Base-by-base conservation (phyloP, 2,797 vertebrate species). In the Sardinella longiceps region DNA sequence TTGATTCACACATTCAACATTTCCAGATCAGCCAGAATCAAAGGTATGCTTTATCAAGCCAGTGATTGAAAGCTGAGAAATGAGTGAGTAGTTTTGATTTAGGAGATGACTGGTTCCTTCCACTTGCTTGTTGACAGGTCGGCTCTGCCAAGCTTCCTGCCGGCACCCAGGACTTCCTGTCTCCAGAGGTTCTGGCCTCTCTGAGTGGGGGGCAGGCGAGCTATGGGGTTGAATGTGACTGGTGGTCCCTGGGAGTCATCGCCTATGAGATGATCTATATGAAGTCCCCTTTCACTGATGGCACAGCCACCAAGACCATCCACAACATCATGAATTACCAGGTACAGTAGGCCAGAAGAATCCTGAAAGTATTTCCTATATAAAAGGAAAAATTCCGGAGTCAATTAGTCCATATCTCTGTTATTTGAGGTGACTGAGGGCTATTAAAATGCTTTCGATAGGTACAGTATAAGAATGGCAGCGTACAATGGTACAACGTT, bases 221-320 rank as follows among this genome's bases (percentile, higher is more conserved):
- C 51, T 97, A 97, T 0, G 96, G 98, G n/a, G 90, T 92, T 0
- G 97, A 98, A 58, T 99, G 97, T 83, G 98, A 99, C 92, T 99
- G 98, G 98, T 99, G 98, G 98, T 98, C 98, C 0, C 92, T 99
- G 0, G 98, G 98, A 0, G 94, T 99, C 83, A 95, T 98, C 6
- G 97, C 97, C 0, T 99, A 98, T 86, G 97, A 99, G 90, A 99
- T 99, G 98, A 95, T 97, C 88, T 99, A 98, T 83, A 95, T 93
- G 87, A 97, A 89, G 88, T 94, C 95, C 0, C 98, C 98, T 0
- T 99, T 99, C 88, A 89, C 96, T 15, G 97, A 96, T 18, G 96
- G 95, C n/a, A 98, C 97, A 10, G 92, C 97, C 15, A 93, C 95
- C 83, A 97, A 96, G 91, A 99, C 98, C 28, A 94, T 97, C 89